A percentile compares a stretch with the other conserved stretches of the same genome.
Evolutionary conservation across 2,797 vertebrate genomes (phyloP).

Genomic region (Poecilia picta): DNA sequence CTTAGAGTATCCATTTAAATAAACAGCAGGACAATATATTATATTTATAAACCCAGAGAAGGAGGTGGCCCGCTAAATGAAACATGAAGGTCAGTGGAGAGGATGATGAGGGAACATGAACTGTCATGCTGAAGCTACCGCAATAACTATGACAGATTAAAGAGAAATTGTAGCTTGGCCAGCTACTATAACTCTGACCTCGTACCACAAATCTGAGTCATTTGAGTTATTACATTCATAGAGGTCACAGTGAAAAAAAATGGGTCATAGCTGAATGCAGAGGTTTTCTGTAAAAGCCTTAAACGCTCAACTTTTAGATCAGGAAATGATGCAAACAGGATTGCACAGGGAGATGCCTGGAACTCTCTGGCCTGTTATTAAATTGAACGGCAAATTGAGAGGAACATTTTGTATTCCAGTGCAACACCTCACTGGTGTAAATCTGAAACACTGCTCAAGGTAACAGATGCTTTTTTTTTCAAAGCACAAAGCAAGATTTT

Average conservation of each 20-base stretch:
- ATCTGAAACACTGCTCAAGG: background rate
- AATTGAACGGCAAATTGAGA: background rate
- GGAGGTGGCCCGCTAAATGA: slow-evolving; percentile 53
- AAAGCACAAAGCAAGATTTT: background rate
- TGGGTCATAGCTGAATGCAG: slow-evolving; percentile 45
- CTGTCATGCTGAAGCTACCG: slow-evolving; percentile 64
- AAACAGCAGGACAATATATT: slow-evolving; percentile 59
- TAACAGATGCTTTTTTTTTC: background rate
- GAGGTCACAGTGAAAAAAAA: slow-evolving; percentile 50
- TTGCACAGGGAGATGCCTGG: background rate
- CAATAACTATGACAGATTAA: slow-evolving; percentile 72
- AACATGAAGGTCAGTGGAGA: slow-evolving; percentile 67
- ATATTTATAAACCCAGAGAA: slow-evolving; percentile 43
- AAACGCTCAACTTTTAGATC: slow-evolving; percentile 3
- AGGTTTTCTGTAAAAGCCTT: slow-evolving; percentile 17
- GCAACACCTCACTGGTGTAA: background rate
- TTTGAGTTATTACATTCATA: slow-evolving; percentile 62
- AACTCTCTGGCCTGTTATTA: slow-evolving; percentile 2
- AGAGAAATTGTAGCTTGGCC: slow-evolving; percentile 54
- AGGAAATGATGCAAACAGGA: slow-evolving; percentile 25
- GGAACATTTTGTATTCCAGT: background rate
- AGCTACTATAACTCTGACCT: slow-evolving; percentile 54
- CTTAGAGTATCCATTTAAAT: slow-evolving; percentile 53
- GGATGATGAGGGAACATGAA: slow-evolving; percentile 65
- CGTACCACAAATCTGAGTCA: slow-evolving; percentile 58